These are phyloP conservation scores for Lamprotornis superbus DNA, from an alignment of 2,113 vertebrate species.

Conservation along the genomic window DNA sequence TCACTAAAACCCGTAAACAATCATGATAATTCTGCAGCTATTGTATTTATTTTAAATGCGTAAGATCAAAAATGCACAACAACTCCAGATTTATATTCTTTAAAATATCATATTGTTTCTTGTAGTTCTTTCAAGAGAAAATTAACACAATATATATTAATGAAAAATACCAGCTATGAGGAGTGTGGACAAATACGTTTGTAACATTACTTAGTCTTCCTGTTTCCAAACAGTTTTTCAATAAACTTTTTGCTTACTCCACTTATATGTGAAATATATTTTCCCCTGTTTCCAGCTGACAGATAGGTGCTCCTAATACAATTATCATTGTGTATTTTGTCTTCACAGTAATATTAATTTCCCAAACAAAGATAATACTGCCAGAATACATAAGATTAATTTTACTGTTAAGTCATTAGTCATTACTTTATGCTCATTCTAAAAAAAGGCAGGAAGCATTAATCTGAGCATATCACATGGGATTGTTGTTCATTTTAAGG, in stretches of 20 bases:
- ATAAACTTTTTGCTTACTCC: background rate
- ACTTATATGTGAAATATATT: background rate
- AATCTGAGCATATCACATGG: background rate
- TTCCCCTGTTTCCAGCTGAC: conserved; percentile 5
- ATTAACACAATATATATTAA: conserved; percentile 26
- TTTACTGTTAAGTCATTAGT: conserved; percentile 55
- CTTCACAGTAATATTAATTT: conserved; percentile 27
- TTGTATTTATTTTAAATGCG: background rate
- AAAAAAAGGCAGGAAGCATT: conserved; percentile 43
- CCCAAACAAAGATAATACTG: conserved; percentile 33
- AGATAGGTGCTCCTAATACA: conserved; percentile 27
- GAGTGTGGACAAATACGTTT: background rate
- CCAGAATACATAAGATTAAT: conserved; percentile 41
- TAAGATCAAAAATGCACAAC: conserved; percentile 35
- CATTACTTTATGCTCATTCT: conserved; percentile 37
- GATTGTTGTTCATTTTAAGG: background rate
- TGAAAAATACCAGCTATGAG: background rate
- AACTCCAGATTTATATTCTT: conserved; percentile 6
- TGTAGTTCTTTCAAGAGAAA: conserved; percentile 39
- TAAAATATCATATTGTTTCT: conserved; percentile 17
- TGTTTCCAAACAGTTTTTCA: conserved; percentile 47
- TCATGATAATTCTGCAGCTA: background rate
- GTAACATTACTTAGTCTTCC: background rate
- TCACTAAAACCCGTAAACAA: background rate
- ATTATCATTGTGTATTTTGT: conserved; percentile 13